Percentiles rank a stretch among this genome's conserved stretches.
Conservation (phyloP, 2,113 vertebrate genomes). For the Anhinga rufa region DNA sequence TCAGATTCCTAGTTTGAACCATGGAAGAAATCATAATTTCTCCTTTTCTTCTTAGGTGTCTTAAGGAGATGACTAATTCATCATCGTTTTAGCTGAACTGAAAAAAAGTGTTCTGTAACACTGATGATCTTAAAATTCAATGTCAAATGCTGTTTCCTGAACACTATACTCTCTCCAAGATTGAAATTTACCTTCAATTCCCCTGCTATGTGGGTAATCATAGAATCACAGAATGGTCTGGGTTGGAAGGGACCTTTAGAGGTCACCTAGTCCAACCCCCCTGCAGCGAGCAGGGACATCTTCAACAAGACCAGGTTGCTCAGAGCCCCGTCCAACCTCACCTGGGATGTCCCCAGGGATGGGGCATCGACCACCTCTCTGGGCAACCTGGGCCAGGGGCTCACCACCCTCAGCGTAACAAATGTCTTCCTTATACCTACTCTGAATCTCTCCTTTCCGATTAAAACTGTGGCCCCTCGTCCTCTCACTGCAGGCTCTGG, state of each 20-base stretch:
- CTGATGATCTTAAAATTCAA: neutral
- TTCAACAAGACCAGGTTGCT: neutral
- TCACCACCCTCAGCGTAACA: neutral
- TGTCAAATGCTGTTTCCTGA: neutral
- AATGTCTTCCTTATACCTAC: fast-evolving
- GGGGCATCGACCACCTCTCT: neutral
- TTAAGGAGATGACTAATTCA: neutral
- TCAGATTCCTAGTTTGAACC: neutral
- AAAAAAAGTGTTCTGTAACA: neutral
- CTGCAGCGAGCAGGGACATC: neutral
- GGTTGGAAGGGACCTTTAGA: neutral
- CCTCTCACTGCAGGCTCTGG: neutral
- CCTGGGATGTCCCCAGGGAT: neutral
- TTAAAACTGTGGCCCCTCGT: neutral
- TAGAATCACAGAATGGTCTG: neutral
- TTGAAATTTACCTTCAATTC: neutral
- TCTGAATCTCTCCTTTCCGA: neutral
- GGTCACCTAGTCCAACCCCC: fast-evolving
- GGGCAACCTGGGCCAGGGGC: neutral
- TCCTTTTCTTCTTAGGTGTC: neutral
- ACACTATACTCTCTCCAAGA: neutral
- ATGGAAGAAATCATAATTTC: neutral
- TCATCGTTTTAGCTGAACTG: neutral
- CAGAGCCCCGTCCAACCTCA: neutral
- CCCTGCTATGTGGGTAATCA: neutral